Conservation (phyloP, 1,140 invertebrate genomes). For the Hypothenemus hampei region DNA sequence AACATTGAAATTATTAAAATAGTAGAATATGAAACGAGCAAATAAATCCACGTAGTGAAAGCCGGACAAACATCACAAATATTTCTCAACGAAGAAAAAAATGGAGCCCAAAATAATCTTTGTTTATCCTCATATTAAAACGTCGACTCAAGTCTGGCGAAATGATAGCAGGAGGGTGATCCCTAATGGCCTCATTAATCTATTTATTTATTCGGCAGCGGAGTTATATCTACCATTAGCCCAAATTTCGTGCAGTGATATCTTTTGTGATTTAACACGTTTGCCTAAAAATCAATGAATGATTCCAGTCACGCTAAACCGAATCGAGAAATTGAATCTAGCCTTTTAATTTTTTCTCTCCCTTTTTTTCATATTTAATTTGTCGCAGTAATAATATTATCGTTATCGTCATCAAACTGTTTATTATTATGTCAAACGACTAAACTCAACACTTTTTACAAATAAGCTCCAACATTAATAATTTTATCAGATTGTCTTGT, state of each 20-base stretch:
- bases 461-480: too few species aligned
- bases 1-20: too few species aligned
- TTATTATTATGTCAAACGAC: too few species aligned
- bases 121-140: slow-evolving; percentile 21
- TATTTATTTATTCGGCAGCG: slow-evolving; percentile 22
- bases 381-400: too few species aligned
- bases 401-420: too few species aligned
- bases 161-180: slow-evolving; percentile 11
- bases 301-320: slow-evolving; percentile 18
- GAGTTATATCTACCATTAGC: slow-evolving; percentile 23
- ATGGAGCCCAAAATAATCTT: slow-evolving; percentile 4
- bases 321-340: too few species aligned
- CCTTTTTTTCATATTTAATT: too few species aligned
- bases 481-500: too few species aligned
- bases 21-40: too few species aligned
- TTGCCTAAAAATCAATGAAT: slow-evolving; percentile 18
- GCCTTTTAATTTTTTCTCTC: too few species aligned
- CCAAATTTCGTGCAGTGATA: slow-evolving; percentile 17
- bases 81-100: slow-evolving; percentile 12
- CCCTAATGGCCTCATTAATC: slow-evolving; percentile 23
- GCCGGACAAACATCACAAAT: slow-evolving; percentile 8
- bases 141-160: slow-evolving; percentile 8
- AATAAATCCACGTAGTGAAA: too few species aligned
- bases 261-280: slow-evolving; percentile 24
- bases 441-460: too few species aligned